Base-by-base conservation (phyloP, 2,888 invertebrate genomes). In the Drosophila multiciliata region DNA sequence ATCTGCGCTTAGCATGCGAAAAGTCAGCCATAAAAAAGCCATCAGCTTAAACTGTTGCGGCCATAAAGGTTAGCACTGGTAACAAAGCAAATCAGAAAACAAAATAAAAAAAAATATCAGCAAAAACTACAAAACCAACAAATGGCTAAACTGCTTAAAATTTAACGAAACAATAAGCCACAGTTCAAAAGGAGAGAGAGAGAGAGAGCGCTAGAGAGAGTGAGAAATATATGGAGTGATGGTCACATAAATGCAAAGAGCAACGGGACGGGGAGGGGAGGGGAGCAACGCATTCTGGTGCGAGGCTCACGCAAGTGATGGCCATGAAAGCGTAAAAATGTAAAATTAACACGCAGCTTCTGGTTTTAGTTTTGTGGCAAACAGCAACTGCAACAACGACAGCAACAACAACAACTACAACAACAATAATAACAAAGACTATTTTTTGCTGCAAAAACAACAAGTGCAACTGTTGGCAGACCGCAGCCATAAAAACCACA, bases 251-350 rank as follows among this genome's bases (percentile, higher is more conserved):
- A 12, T 52, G 20, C 32, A 11, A 20, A 20, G 59, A 32, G 48
- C 20, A 11, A 32, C 35, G 26, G 40, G 36, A 3, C 12, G 40
- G 50, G 45, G 12, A n/a, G 40, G 50, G 45, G 12, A n/a, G 9
- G 20, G 36, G 36, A 17, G 38, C 38, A 60, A 67, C 68, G 69
- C 78, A 86, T 84, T 86, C 81, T 81, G 64, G 75, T 80, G 79
- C 78, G 57, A 61, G 52, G 60, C 67, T 57, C 88, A 89, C 90
- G 89, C 90, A 87, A 87, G 81, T 87, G 87, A 80, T 76, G 87
- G 76, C 87, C 87, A 87, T 89, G 87, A 89, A 89, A 87, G 88
- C 89, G 80, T 89, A 88, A 89, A 87, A 87, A 87, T 89, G 90
- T 87, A 83, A 89, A 87, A 87, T 88, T 88, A 87, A 87, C 87